phyloP scores from a whole-genome alignment of 2,113 vertebrate species.

The Chionis minor region DNA sequence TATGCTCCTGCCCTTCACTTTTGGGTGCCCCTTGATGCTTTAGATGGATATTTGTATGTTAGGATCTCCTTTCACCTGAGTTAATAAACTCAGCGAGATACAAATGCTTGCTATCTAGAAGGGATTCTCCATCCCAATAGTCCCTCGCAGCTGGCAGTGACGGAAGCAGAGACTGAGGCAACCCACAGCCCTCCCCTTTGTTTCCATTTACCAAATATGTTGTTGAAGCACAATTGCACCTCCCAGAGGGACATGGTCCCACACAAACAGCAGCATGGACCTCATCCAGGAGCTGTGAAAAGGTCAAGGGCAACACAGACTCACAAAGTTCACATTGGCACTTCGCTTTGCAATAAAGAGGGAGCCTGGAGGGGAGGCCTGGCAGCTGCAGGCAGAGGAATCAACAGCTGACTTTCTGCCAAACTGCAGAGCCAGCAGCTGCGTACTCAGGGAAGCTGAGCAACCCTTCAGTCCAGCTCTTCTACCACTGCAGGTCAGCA shows the following conservation, averaged over 20 bases:
- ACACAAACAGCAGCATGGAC: background rate
- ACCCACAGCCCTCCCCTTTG: background rate
- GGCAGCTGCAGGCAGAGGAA: background rate
- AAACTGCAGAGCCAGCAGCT: background rate
- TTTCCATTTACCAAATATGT: background rate
- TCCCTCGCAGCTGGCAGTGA: background rate
- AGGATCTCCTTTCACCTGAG: background rate
- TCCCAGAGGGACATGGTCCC: background rate
- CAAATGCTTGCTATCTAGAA: background rate
- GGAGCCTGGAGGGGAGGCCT: background rate
- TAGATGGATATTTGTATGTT: background rate
- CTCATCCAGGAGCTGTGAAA: background rate
- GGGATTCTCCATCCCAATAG: background rate
- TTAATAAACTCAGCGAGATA: background rate
- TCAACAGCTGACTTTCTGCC: background rate
- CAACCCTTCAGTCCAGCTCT: background rate
- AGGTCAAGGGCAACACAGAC: background rate
- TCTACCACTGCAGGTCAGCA: background rate
- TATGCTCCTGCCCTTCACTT: background rate
- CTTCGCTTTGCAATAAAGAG: background rate
- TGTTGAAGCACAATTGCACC: background rate
- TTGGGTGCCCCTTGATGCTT: background rate
- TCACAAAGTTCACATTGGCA: background rate
- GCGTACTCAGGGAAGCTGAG: background rate
- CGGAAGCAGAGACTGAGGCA: background rate